phyloP scores from a whole-genome alignment of 2,888 invertebrate species.

The Agrochola circellaris region DNA sequence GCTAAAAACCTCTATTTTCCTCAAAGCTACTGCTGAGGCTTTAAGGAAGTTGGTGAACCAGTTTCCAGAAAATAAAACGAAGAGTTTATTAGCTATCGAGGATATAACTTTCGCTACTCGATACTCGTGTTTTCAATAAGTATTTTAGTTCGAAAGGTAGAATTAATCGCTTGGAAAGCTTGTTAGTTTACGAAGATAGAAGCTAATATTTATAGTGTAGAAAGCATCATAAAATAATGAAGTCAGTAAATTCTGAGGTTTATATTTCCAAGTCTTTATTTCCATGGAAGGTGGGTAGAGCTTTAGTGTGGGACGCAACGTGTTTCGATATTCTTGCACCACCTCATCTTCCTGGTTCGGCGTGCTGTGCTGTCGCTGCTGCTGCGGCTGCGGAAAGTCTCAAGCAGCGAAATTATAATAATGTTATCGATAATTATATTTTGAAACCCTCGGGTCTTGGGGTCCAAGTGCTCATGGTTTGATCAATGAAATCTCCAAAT shows the following conservation, averaged over 20 bases:
- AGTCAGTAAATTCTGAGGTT: not conserved
- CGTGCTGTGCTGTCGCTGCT: no score
- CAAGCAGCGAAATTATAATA: no score
- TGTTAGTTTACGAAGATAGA: not conserved
- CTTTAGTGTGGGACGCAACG: no score
- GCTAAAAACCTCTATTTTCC: slow-evolving; percentile 35
- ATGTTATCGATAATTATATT: no score
- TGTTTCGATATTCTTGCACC: no score
- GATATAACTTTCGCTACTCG: slow-evolving; percentile 47
- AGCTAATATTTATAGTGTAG: not conserved
- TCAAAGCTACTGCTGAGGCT: slow-evolving; percentile 23
- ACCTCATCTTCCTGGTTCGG: no score
- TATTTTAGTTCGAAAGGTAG: slow-evolving; percentile 40
- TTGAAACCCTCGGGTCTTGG: no score
- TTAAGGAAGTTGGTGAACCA: slow-evolving; percentile 36
- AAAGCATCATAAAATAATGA: not conserved
- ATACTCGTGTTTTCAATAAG: slow-evolving; percentile 46
- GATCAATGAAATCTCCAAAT: no score
- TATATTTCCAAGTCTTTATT: not conserved
- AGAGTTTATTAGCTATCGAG: slow-evolving; percentile 49
- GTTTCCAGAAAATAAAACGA: slow-evolving; percentile 55
- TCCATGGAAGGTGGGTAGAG: no score
- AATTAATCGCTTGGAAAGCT: slow-evolving; percentile 36
- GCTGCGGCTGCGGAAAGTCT: no score
- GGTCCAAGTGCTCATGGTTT: no score